Evolutionary conservation across 2,888 invertebrate species (phyloP), one percentile per base, ranked within the genome.

Genomic region (Adelphocoris suturalis): DNA sequence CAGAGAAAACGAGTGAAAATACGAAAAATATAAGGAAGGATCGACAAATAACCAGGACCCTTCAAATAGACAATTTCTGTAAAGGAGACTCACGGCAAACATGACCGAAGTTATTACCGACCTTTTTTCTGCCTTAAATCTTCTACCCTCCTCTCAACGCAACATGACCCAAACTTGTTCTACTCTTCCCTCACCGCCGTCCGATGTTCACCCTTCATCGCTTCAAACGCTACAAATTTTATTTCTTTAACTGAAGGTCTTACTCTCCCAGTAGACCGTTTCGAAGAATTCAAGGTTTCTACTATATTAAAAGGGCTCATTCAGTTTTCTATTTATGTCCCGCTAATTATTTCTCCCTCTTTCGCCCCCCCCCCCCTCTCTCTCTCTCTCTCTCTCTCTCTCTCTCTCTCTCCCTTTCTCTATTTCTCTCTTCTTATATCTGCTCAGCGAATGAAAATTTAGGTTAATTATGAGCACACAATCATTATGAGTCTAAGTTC

Each of bases 41-140:
- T 78, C 78, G 46, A 78, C 37, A 78, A 78, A 78, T 78, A 78
- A 46, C 78, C 78, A 78, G 78, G 46, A 47, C 46, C 37, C 78
- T 78, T 47, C 78, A 78, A 78, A 78, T 78, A 47, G 19, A 78
- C 37, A 46, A 28, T 78, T 78, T 78, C 78, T 46, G n/a, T 78
- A n/a, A 37, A 68, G 68, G 27, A 19, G 68, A 23, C 23, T 68
- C 68, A 68, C 68, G 23, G 78, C 78, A 78, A 78, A 78, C 78
- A 78, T 78, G 78, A 78, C 78, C 19, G 78, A 78, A 78, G 78
- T 78, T 78, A 78, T 78, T 19, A 78, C 78, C 78, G 78, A 46
- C 37, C 47, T 78, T 78, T 78, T 76, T 78, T 78, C 68, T 3
- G 68, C 23, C 68, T 68, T 68, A 23, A 23, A 68, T 68, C 19